These are phyloP conservation scores for Nibea albiflora DNA, from an alignment of 2,113 vertebrate genomes.

Conservation along the genomic window DNA sequence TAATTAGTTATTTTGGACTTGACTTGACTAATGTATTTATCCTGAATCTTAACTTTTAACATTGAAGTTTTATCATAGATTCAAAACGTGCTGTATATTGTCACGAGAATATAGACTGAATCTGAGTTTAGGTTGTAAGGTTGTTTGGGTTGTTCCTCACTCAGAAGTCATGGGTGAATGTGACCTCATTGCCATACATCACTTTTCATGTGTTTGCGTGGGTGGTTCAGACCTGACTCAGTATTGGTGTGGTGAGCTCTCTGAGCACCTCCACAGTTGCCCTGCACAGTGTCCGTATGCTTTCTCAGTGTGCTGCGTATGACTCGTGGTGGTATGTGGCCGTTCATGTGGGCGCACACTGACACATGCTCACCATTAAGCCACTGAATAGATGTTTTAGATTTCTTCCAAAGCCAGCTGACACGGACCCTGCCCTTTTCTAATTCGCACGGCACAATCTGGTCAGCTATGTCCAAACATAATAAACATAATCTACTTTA, in stretches of 20 bases:
- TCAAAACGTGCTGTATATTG: not conserved
- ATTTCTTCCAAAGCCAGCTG: conserved; percentile 49
- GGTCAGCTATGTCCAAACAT: not conserved
- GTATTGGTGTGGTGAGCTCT: conserved; percentile 20
- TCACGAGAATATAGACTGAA: not conserved
- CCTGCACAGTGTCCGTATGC: conserved; percentile 4
- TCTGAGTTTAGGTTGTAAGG: not conserved
- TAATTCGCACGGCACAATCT: not conserved
- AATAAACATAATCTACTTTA: not conserved
- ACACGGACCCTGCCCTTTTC: not conserved
- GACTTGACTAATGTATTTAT: not conserved
- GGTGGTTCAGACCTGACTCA: conserved; percentile 34
- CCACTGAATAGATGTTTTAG: conserved; percentile 33
- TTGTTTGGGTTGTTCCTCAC: not conserved
- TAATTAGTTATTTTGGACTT: not conserved
- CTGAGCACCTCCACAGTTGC: conserved; percentile 24
- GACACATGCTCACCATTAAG: conserved; percentile 10
- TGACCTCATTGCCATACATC: conserved; percentile 52
- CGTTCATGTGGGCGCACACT: conserved; percentile 18
- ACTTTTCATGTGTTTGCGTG: conserved; percentile 21
- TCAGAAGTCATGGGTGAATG: conserved; percentile 16
- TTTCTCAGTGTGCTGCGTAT: conserved; percentile 6
- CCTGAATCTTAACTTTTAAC: not conserved
- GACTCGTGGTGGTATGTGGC: conserved; percentile 24
- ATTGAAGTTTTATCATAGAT: not conserved